A percentile compares a stretch with the other conserved stretches of the same genome.
These are phyloP conservation scores for Aurelia aurita DNA, from an alignment of 30 jellyfish, hydroid and myxozoan genomes.

Conservation along the genomic window DNA sequence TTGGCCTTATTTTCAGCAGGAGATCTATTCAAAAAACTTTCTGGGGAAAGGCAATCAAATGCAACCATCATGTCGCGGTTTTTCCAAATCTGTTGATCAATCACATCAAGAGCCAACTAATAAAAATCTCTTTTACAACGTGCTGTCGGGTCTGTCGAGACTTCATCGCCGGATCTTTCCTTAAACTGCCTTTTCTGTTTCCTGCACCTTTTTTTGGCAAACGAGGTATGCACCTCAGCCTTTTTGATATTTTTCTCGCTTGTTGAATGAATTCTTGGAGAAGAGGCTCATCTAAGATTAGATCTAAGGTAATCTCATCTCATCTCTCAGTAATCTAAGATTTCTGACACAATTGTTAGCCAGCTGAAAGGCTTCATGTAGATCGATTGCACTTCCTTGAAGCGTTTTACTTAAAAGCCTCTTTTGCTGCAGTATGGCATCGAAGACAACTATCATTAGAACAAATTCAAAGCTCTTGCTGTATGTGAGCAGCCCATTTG, in stretches of 20 bases:
- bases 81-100: background rate
- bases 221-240: background rate
- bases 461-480: conserved; percentile 10
- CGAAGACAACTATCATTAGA: conserved; percentile 11
- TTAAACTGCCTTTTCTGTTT: background rate
- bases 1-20: background rate
- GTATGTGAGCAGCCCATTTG: conserved; percentile 10
- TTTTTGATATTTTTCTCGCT: background rate
- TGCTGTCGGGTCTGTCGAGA: background rate
- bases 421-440: conserved; percentile 12
- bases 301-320: too few relatives aligned
- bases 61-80: background rate
- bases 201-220: background rate
- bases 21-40: background rate
- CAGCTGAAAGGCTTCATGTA: conserved; percentile 1
- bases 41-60: conserved; percentile 14
- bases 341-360: background rate
- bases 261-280: background rate
- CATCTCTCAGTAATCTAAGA: background rate
- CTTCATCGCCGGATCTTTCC: conserved; percentile 19
- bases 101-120: background rate
- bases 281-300: too few relatives aligned
- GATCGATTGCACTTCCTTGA: conserved; percentile 4
- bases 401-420: conserved; percentile 7
- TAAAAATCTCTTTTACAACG: conserved; percentile 5